Conservation (phyloP, 53 echinoderm and acorn worm species). For the Antedon mediterranea region DNA sequence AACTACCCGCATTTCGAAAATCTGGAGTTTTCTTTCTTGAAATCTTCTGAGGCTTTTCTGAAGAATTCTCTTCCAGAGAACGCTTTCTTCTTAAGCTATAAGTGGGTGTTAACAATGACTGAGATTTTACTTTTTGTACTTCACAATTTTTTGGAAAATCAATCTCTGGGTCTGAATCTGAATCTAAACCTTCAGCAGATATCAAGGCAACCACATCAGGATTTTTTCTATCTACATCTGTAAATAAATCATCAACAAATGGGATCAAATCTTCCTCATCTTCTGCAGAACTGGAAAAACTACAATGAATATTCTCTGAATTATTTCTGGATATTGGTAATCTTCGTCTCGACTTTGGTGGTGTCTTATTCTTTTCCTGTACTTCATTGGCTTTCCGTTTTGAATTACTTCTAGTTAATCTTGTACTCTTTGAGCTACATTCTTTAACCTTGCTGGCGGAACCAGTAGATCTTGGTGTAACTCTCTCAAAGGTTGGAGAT, state of each 20-base stretch:
- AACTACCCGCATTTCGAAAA: not conserved
- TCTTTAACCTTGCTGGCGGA: not conserved
- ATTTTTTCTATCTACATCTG: not conserved
- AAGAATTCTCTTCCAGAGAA: not conserved
- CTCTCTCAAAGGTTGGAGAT: not conserved
- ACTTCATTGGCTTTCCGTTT: not conserved
- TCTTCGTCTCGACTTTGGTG: not conserved
- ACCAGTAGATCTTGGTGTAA: not conserved
- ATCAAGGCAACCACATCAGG: not conserved
- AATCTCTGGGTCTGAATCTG: not conserved
- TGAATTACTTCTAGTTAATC: not conserved
- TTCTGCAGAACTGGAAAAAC: not conserved
- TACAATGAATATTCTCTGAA: not conserved
- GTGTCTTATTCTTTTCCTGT: not conserved
- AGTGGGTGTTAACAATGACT: not conserved
- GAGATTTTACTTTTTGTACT: not conserved
- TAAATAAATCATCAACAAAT: not conserved
- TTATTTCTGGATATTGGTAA: not conserved
- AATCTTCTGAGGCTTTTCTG: not conserved
- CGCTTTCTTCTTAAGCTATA: not conserved
- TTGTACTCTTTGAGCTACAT: not conserved
- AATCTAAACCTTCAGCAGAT: not conserved
- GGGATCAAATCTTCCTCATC: not conserved
- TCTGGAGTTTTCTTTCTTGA: not conserved
- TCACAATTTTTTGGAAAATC: not conserved